Conservation (phyloP, 2,888 invertebrate genomes). For the Brenthis daphne region DNA sequence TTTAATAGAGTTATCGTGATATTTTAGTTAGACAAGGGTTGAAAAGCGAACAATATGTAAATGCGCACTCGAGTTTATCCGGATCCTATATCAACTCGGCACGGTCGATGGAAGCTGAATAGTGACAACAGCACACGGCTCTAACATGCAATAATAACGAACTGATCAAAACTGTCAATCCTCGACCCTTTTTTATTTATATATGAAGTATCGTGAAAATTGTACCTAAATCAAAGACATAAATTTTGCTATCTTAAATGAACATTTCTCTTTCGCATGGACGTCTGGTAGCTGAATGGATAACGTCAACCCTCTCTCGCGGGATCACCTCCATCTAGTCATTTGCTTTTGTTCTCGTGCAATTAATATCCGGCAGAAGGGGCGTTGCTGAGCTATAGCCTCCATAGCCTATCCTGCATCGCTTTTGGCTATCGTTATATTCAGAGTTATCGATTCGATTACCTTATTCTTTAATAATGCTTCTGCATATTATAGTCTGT, state of each 20-base stretch:
- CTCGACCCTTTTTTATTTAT: conserved; percentile 64
- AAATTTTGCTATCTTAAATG: conserved; percentile 81
- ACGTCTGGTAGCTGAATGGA: conserved; percentile 79
- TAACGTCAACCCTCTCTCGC: conserved; percentile 77
- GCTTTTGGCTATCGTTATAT: conserved; percentile 52
- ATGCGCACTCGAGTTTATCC: conserved; percentile 57
- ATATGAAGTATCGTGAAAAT: conserved; percentile 52
- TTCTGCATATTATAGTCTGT: background rate
- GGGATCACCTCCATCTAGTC: conserved; percentile 80
- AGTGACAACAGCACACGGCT: conserved; percentile 61
- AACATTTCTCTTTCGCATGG: conserved; percentile 78
- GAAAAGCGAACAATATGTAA: conserved; percentile 62
- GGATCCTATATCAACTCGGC: conserved; percentile 64
- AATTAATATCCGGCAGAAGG: conserved; percentile 79
- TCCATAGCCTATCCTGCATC: conserved; percentile 72
- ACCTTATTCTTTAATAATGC: background rate
- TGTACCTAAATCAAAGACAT: conserved; percentile 80
- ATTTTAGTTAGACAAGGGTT: conserved; percentile 42
- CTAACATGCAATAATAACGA: conserved; percentile 71
- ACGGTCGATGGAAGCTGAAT: conserved; percentile 61
- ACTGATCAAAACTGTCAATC: conserved; percentile 48
- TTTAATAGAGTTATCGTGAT: conserved; percentile 27
- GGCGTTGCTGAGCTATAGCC: conserved; percentile 74
- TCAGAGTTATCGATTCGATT: conserved; percentile 26
- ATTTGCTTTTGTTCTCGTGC: conserved; percentile 81